Evolutionary conservation across 2,888 invertebrate species (phyloP), one percentile per base, ranked within the genome.

Genomic region (Drosophila prostipennis): DNA sequence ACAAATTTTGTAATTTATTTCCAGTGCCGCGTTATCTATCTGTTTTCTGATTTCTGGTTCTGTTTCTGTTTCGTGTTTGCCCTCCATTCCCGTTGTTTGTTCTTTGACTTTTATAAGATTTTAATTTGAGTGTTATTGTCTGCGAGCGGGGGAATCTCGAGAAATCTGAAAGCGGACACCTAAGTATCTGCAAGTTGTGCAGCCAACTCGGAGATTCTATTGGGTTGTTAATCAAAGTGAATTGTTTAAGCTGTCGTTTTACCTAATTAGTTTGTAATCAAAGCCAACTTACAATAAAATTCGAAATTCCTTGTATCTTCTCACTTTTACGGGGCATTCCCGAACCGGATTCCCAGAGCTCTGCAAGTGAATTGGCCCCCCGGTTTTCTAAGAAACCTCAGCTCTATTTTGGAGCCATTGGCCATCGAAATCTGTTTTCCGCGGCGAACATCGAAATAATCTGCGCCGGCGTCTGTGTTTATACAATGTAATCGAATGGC

Each of bases 71-170:
- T 19, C 19, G 19, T 19, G 19, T 19, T 19, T 19, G 19, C 19
- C 19, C 19, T 19, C 2, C 19, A 19, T 2, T 19, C 19, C 45
- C 61, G 51, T 45, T 60, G 48, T 53, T 40, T 49, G 23, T 23
- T 52, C 65, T 34, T 34, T 78, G 89, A 83, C 83, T 89, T 83
- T 83, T 87, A 83, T 81, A 89, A 81, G 88, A 72, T 81, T 83
- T 89, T 89, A 83, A 83, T 83, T 85, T 79, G 89, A 87, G 83
- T 87, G 80, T 89, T 87, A 85, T 87, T 80, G 87, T 79, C 29
- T 19, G 7, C 54, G 14, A 16, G 39, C 42, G 77, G 64, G 74
- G 80, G 74, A 80, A 74, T 71, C 68, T 43, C 19, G 29, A 10
- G 57, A 39, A 39, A 67, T 14, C 71, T 76, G 86, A 67, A 85